phyloP scores from a whole-genome alignment of 2,888 invertebrate genomes.

The Myathropa florea region DNA sequence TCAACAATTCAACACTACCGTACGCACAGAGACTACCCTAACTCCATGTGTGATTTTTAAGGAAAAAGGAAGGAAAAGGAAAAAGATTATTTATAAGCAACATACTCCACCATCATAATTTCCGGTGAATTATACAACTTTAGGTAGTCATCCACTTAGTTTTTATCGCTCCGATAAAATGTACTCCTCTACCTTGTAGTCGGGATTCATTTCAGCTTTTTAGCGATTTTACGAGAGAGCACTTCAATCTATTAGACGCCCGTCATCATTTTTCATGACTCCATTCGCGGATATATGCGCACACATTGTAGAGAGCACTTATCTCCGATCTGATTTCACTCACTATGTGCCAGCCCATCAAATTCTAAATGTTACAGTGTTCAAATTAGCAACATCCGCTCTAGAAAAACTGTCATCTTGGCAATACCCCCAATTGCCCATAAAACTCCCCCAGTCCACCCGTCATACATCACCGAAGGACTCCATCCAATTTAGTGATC shows the following conservation, averaged over 20 bases:
- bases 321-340: neutral
- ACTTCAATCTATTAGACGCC: neutral
- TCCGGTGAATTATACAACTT: neutral
- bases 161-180: neutral
- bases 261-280: neutral
- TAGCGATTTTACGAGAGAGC: neutral
- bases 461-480: neutral
- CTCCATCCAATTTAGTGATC: constrained; percentile 1
- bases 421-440: neutral
- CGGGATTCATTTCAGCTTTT: neutral
- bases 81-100: neutral
- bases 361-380: neutral
- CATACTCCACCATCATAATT: neutral
- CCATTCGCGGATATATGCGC: neutral
- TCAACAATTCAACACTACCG: too few relatives aligned
- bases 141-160: neutral
- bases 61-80: too few relatives aligned
- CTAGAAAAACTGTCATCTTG: neutral
- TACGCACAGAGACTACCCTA: too few relatives aligned
- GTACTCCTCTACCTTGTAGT: neutral
- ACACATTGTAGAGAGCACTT: neutral
- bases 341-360: neutral
- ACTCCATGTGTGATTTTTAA: too few relatives aligned
- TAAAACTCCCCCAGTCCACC: neutral
- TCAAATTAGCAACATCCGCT: neutral